phyloP scores from a whole-genome alignment of 2,797 vertebrate genomes.

The Cirrhinus molitorella region DNA sequence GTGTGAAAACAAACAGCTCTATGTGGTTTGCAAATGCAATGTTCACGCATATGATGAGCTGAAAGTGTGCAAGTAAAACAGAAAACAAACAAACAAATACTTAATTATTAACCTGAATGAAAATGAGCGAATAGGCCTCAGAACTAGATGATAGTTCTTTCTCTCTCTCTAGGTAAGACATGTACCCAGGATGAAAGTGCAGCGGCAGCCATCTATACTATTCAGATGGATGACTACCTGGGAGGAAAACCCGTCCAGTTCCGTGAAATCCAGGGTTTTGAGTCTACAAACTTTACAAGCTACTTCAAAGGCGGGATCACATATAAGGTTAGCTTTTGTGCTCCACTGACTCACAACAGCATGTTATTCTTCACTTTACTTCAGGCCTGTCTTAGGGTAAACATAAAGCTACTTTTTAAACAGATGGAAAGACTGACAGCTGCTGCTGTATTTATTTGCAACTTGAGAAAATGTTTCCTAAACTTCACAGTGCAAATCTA shows the following conservation, averaged over 20 bases:
- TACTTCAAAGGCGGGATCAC: constrained; percentile 92
- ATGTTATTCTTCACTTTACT: background rate
- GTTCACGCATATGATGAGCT: background rate
- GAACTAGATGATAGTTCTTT: background rate
- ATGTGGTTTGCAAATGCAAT: background rate
- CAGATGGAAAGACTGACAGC: constrained; percentile 2
- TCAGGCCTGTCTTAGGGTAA: background rate
- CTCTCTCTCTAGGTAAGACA: constrained; percentile 81
- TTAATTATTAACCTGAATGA: background rate
- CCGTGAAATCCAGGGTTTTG: constrained; percentile 87
- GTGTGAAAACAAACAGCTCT: constrained; percentile 5
- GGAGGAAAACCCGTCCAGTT: constrained; percentile 90
- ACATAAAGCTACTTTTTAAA: background rate
- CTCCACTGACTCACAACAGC: background rate
- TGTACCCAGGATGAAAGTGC: constrained; percentile 92
- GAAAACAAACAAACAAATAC: too few species aligned
- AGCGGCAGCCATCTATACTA: constrained; percentile 87
- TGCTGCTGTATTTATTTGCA: background rate
- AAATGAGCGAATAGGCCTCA: background rate
- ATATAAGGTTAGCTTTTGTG: constrained; percentile 81
- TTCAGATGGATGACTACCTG: constrained; percentile 90
- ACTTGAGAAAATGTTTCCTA: constrained; percentile 11
- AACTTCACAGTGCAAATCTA: background rate
- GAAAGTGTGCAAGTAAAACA: background rate
- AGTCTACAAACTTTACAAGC: constrained; percentile 88